Evolutionary conservation across 2,888 invertebrate genomes (phyloP), one percentile per base, ranked within the genome.

Genomic region (Dolomedes plantarius): DNA sequence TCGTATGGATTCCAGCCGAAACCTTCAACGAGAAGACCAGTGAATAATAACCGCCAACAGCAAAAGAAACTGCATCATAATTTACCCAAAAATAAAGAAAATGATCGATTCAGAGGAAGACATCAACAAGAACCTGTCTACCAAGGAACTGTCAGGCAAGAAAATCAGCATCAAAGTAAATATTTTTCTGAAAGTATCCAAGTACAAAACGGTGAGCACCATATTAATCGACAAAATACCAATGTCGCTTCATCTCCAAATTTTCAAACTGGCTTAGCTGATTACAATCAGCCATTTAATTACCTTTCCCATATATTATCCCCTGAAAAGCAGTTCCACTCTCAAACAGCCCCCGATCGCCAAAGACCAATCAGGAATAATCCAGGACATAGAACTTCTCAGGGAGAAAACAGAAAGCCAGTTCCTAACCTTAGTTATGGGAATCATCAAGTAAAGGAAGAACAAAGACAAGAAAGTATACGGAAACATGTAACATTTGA

Each of bases 381-480:
- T 16, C 5, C 23, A 19, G 3, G 5, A 23, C 19, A 56, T 23
- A 1, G 23, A 23, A 19, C 1, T 56, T 1, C 36, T 9, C 36
- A 36, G 36, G 56, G 5, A 6, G 56, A 56, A 56, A 56, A 23
- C 23, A 56, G 56, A 11, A 56, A 2, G 23, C 56, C 23, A 23
- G 3, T 56, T 1, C 3, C 13, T 23, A 56, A 23, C 23, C n/a
- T 65, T n/a, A 28, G 16, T 28, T 31, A 31, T 6, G 28, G 65
- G 5, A 65, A 29, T n/a, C 16, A 28, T 29, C 11, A 65, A 31
- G 11, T n/a, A 6, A 28, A 31, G 0, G 29, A 29, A 0, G 65
- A 16, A 65, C 28, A 65, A 65, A 29, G 29, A 16, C 29, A 29
- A 28, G 65, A 65, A 65, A 65, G 65, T 29, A 13, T 65, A n/a